Evolutionary conservation across 2,797 vertebrate species (phyloP).

Genomic region (Setipinna tenuifilis): DNA sequence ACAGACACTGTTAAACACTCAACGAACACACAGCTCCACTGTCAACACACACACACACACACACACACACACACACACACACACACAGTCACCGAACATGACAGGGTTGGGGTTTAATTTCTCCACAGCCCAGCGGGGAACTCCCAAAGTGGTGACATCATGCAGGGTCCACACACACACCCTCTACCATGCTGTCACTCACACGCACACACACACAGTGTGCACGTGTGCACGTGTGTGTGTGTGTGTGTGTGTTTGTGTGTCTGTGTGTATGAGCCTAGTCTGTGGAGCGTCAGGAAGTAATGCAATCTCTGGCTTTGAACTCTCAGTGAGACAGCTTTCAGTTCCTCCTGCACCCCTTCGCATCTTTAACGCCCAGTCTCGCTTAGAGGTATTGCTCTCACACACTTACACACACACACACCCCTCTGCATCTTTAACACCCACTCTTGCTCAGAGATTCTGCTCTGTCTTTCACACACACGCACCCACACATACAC

Average conservation of each 20-base stretch:
- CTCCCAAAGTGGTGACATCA: constrained; percentile 3
- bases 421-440: too few species aligned
- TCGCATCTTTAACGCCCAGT: not conserved
- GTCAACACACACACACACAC: constrained; percentile 1
- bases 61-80: not conserved
- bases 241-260: constrained; percentile 24
- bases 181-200: too few species aligned
- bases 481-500: too few species aligned
- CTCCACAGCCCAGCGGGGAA: not conserved
- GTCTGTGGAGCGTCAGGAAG: not conserved
- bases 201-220: not conserved
- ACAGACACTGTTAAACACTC: too few species aligned
- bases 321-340: constrained; percentile 32
- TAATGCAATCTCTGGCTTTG: constrained; percentile 40
- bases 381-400: not conserved
- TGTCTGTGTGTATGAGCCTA: not conserved
- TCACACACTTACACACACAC: not conserved
- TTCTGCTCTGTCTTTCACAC: too few species aligned
- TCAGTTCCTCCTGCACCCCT: not conserved
- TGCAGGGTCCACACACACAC: not conserved
- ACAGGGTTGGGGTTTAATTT: constrained; percentile 1
- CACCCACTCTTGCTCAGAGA: too few species aligned
- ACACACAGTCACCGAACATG: not conserved
- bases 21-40: not conserved
- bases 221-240: not conserved